Base-by-base conservation (phyloP, 2,797 vertebrate species). In the Monodelphis domestica region DNA sequence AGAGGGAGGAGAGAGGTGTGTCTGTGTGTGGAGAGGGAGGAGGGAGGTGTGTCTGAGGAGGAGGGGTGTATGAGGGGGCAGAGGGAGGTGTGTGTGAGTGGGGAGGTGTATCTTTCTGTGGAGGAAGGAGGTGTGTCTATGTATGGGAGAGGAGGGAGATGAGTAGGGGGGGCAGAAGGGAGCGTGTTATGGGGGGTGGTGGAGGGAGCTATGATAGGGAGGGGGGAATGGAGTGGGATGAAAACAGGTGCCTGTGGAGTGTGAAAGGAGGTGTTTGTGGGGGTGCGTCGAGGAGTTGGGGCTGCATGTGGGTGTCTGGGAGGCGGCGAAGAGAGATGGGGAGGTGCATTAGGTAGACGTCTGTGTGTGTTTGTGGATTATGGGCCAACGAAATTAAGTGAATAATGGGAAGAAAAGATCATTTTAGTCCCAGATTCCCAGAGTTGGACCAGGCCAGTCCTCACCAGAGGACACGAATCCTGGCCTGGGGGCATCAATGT, bases 371-470 rank as follows among this genome's bases (percentile, higher is more conserved):
- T 38, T 70, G n/a, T 21, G 63, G 63, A 38, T n/a, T 7, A 59
- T 6, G 14, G n/a, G 59, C n/a, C 70, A 38, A 70, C 0, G 88
- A 95, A 93, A 93, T 94, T 94, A 92, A 96, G 94, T 93, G 96
- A 92, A 87, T 93, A 57, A 95, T 53, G 54, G 26, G 3, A 95
- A 17, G 56, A 91, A 97, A 70, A 94, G 0, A 54, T 92, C 91
- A 0, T 96, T 95, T 96, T 94, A 45, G 57, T 92, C 0, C 89
- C 6, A 28, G 51, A 45, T 2, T 78, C 51, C 70, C 2, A 38
- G n/a, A 26, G 6, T 38, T 63, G 70, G 63, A n/a, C 63, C 63
- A 70, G 70, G n/a, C 63, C 70, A 70, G 17, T 38, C n/a, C 63
- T 70, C n/a, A 38, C 4, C 17, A 38, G 6, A 38, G n/a, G 14